Evolutionary conservation across 2,113 vertebrate species (phyloP).

Genomic region (Chaetops frenatus): DNA sequence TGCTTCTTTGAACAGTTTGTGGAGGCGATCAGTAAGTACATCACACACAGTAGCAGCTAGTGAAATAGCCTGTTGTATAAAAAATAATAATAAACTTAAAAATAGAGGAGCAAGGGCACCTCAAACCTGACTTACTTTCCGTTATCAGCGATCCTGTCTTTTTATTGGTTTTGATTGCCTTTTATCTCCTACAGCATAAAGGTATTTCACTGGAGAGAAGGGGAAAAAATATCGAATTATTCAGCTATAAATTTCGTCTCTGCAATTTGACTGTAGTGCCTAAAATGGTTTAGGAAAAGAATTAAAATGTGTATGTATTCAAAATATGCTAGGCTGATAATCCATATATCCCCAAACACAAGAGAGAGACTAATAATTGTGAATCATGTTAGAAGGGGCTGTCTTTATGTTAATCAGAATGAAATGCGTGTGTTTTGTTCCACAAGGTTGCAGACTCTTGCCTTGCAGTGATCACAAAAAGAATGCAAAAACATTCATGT

Average conservation of each 20-base stretch:
- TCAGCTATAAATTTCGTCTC: background rate
- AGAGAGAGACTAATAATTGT: slow-evolving; percentile 54
- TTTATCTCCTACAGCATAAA: slow-evolving; percentile 4
- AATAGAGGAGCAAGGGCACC: slow-evolving; percentile 7
- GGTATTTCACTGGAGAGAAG: background rate
- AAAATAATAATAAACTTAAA: slow-evolving; percentile 56
- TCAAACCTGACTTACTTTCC: slow-evolving; percentile 2
- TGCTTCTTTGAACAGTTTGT: slow-evolving; percentile 88
- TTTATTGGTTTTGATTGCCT: slow-evolving; percentile 16
- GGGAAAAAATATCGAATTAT: background rate
- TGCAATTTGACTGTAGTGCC: background rate
- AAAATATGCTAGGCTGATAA: slow-evolving; percentile 45
- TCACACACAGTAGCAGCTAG: slow-evolving; percentile 50
- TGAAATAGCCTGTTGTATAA: slow-evolving; percentile 31
- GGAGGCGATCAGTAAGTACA: slow-evolving; percentile 91
- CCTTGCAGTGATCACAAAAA: slow-evolving; percentile 1
- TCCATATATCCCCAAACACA: slow-evolving; percentile 49
- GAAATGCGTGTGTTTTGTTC: slow-evolving; percentile 18
- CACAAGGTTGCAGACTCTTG: slow-evolving; percentile 23
- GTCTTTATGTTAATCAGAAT: slow-evolving; percentile 39
- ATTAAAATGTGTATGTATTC: slow-evolving; percentile 33
- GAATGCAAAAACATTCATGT: background rate
- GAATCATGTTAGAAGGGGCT: slow-evolving; percentile 45
- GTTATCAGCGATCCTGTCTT: background rate
- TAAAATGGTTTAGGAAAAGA: slow-evolving; percentile 28